Conservation (phyloP, 2,113 vertebrate genomes). For the Psammodynastes pulverulentus region DNA sequence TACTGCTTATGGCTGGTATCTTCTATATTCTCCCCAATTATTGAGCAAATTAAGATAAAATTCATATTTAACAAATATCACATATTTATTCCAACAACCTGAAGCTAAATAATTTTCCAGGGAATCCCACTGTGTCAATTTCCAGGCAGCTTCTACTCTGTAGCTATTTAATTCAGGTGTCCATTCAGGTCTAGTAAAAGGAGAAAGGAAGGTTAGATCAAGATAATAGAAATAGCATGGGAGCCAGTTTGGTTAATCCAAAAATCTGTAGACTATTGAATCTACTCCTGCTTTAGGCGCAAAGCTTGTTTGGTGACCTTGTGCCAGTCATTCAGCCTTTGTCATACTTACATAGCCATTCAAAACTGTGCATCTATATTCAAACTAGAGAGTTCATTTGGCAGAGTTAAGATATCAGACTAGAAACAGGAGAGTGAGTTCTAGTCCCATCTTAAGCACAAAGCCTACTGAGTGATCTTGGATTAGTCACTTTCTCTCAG, state of each 20-base stretch:
- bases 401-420: not conserved
- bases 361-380: not conserved
- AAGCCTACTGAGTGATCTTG: not conserved
- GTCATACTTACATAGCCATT: not conserved
- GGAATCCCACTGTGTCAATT: constrained; percentile 91
- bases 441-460: not conserved
- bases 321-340: not conserved
- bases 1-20: not conserved
- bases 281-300: not conserved
- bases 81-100: constrained; percentile 69
- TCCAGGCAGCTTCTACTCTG: constrained; percentile 97
- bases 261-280: not conserved
- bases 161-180: constrained; percentile 93
- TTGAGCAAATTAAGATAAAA: constrained; percentile 10
- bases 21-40: not conserved
- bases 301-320: not conserved
- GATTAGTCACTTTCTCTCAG: not conserved
- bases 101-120: constrained; percentile 90
- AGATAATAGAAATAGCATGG: not conserved
- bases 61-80: constrained; percentile 23
- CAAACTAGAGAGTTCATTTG: not conserved
- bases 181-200: constrained; percentile 82
- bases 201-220: not conserved
- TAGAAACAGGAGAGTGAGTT: not conserved
- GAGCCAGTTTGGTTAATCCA: not conserved